phyloP scores from a whole-genome alignment of 2,113 vertebrate genomes.

The Cariama cristata region DNA sequence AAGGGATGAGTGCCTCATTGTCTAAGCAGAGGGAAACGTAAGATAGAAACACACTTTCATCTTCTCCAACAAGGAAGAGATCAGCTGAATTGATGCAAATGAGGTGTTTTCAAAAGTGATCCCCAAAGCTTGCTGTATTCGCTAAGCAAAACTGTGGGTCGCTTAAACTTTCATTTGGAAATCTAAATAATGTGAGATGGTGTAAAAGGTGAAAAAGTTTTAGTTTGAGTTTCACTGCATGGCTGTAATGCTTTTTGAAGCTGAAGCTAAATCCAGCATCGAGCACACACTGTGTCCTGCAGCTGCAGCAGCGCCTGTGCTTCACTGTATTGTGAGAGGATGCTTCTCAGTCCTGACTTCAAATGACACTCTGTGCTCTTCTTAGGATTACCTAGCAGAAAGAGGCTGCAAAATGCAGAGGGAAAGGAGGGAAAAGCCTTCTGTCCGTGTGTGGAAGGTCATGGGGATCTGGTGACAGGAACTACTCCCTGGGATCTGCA shows the following conservation, averaged over 20 bases:
- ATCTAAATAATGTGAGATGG: background rate
- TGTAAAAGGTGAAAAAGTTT: background rate
- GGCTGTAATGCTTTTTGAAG: background rate
- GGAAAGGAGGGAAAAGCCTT: background rate
- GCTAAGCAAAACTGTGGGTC: background rate
- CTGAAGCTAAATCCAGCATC: background rate
- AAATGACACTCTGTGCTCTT: background rate
- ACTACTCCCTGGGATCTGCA: background rate
- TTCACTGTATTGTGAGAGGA: background rate
- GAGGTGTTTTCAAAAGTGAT: slow-evolving; percentile 22
- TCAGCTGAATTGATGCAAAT: slow-evolving; percentile 46
- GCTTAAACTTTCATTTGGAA: background rate
- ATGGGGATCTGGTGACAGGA: background rate
- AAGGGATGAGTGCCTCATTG: slow-evolving; percentile 16
- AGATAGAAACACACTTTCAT: slow-evolving; percentile 40
- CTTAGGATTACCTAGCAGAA: background rate
- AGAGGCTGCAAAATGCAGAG: background rate
- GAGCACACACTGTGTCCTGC: background rate
- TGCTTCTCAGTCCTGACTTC: background rate
- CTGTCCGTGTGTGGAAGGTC: background rate
- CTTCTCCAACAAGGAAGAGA: slow-evolving; percentile 10
- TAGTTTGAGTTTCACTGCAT: background rate
- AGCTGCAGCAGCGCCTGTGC: background rate
- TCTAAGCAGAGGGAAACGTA: slow-evolving; percentile 4
- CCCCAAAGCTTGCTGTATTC: background rate